A percentile compares a stretch with the other conserved stretches of the same genome.
Evolutionary conservation across 2,113 vertebrate species (phyloP).

Genomic region (Hemiscyllium ocellatum): DNA sequence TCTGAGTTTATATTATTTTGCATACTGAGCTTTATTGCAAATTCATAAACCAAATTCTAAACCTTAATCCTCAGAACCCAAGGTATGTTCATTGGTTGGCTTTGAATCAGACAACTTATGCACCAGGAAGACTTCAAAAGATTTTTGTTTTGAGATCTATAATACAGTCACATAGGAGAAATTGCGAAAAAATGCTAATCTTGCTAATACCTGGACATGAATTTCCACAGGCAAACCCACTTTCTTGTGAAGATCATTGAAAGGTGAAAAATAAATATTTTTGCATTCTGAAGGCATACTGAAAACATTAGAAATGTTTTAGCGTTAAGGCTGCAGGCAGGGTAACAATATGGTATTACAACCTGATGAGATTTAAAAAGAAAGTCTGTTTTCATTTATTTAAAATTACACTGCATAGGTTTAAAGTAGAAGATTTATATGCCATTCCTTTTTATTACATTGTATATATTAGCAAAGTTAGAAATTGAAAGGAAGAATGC

Average conservation of each 20-base stretch:
- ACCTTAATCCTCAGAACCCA: neutral
- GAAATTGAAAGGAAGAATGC: neutral
- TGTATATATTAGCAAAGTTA: neutral
- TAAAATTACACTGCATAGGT: neutral
- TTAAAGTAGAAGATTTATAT: neutral
- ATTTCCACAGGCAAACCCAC: conserved; percentile 41
- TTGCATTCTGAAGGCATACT: conserved; percentile 39
- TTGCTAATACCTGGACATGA: conserved; percentile 38
- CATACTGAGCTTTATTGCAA: neutral
- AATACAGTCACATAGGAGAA: conserved; percentile 39
- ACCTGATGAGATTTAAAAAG: neutral
- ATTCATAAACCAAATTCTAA: neutral
- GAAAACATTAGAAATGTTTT: neutral
- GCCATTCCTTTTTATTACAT: neutral
- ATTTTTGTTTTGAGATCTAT: conserved; percentile 31
- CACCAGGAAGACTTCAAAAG: neutral
- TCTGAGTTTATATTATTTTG: neutral
- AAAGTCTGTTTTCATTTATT: neutral
- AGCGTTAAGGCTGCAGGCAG: neutral
- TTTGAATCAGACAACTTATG: neutral
- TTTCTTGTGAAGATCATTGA: conserved; percentile 43
- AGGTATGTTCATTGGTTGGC: neutral
- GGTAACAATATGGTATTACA: neutral
- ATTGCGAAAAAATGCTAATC: conserved; percentile 41
- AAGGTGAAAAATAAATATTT: conserved; percentile 36